Evolutionary conservation across 1,140 invertebrate species (phyloP).

Genomic region (Sycobia sp.): DNA sequence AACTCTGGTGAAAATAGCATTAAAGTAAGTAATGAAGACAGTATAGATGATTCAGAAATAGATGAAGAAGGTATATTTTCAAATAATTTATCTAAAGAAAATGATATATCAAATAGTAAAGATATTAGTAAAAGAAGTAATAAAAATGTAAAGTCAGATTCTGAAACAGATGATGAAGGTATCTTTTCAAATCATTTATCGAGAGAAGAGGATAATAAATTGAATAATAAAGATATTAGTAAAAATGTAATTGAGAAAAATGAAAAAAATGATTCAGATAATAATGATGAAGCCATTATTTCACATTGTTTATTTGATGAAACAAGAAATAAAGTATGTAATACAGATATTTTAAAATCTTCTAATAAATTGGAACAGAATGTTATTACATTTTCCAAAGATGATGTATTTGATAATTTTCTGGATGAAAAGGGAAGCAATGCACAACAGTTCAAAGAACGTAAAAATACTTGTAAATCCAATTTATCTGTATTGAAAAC

Average conservation of each 20-base stretch:
- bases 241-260: neutral
- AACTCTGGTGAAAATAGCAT: too few species aligned
- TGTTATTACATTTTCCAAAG: too few species aligned
- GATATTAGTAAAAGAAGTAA: neutral
- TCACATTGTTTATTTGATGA: too few species aligned
- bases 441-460: too few species aligned
- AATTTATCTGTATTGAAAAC: too few species aligned
- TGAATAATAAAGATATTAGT: neutral
- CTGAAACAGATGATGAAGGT: constrained; percentile 26
- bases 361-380: too few species aligned
- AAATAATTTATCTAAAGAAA: constrained; percentile 5
- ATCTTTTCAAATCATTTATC: neutral
- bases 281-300: too few species aligned
- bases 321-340: too few species aligned
- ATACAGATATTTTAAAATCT: too few species aligned
- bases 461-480: too few species aligned
- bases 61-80: constrained; percentile 32
- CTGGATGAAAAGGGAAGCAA: too few species aligned
- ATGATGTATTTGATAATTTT: too few species aligned
- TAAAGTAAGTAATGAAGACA: neutral
- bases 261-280: neutral
- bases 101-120: constrained; percentile 1
- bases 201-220: neutral
- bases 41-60: constrained; percentile 23
- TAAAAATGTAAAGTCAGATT: neutral